Evolutionary conservation across 2,113 vertebrate species (phyloP).

Genomic region (Athene cunicularia): DNA sequence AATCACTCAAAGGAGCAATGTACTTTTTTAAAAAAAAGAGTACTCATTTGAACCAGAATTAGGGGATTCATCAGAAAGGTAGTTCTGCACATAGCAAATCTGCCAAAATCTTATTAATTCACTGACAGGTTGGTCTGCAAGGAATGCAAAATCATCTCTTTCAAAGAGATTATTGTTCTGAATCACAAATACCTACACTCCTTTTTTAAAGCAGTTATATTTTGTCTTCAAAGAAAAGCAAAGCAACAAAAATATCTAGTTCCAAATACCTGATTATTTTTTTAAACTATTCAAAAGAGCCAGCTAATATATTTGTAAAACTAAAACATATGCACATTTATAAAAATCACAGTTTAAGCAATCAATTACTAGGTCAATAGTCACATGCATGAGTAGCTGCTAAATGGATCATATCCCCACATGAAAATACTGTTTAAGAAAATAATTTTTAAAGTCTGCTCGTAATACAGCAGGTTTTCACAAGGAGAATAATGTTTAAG

Average conservation of each 20-base stretch:
- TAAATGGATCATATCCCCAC: neutral
- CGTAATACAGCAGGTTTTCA: neutral
- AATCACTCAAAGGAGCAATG: accelerated
- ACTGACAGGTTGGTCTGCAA: neutral
- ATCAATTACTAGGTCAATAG: neutral
- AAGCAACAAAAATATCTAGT: neutral
- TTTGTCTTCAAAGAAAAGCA: neutral
- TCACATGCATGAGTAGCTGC: neutral
- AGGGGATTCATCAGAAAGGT: neutral
- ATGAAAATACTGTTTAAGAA: neutral
- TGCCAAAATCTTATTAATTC: neutral
- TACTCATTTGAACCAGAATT: neutral
- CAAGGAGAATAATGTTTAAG: neutral
- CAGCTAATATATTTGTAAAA: neutral
- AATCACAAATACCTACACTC: neutral
- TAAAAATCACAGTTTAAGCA: neutral
- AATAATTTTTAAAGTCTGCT: neutral
- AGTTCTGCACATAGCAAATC: neutral
- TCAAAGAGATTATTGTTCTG: neutral
- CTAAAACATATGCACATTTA: neutral
- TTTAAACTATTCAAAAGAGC: neutral
- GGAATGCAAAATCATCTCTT: neutral
- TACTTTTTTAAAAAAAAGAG: neutral
- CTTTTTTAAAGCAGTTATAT: neutral
- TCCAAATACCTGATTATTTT: neutral